Percentiles rank a stretch among this genome's conserved stretches.
phyloP scores from a whole-genome alignment of 2,888 invertebrate genomes.

The Pandemis heparana region DNA sequence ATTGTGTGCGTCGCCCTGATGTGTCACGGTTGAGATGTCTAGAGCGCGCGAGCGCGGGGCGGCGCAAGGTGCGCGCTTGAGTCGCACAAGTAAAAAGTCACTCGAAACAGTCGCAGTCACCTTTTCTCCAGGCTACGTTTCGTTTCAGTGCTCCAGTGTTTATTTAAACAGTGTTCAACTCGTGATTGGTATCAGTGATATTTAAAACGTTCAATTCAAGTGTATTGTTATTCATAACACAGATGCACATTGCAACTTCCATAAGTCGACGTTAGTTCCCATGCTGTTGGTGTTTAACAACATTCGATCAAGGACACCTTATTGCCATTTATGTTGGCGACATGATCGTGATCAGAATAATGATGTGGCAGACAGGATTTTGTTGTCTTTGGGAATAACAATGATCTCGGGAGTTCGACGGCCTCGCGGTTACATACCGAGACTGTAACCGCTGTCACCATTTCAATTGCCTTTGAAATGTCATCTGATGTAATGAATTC shows the following conservation, averaged over 20 bases:
- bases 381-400: constrained; percentile 80
- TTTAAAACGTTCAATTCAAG: not conserved
- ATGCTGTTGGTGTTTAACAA: constrained; percentile 23
- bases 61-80: constrained; percentile 31
- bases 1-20: constrained; percentile 69
- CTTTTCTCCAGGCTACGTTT: constrained; percentile 48
- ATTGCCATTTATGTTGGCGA: constrained; percentile 68
- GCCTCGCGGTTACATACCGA: constrained; percentile 73
- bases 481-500: constrained; percentile 57
- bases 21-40: constrained; percentile 77
- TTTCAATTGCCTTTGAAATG: constrained; percentile 64
- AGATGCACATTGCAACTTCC: constrained; percentile 1
- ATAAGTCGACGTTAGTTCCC: constrained; percentile 2
- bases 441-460: constrained; percentile 58
- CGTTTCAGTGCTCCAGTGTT: not conserved
- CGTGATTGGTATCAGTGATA: constrained; percentile 12
- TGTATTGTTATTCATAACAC: not conserved
- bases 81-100: constrained; percentile 45
- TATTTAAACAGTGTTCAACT: constrained; percentile 17
- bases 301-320: constrained; percentile 60
- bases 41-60: constrained; percentile 52
- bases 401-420: constrained; percentile 76
- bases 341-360: constrained; percentile 74
- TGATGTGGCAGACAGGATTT: constrained; percentile 64
- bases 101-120: constrained; percentile 52